These are phyloP conservation scores for Amphipoea lucens DNA, from an alignment of 2,888 invertebrate genomes.

Conservation along the genomic window DNA sequence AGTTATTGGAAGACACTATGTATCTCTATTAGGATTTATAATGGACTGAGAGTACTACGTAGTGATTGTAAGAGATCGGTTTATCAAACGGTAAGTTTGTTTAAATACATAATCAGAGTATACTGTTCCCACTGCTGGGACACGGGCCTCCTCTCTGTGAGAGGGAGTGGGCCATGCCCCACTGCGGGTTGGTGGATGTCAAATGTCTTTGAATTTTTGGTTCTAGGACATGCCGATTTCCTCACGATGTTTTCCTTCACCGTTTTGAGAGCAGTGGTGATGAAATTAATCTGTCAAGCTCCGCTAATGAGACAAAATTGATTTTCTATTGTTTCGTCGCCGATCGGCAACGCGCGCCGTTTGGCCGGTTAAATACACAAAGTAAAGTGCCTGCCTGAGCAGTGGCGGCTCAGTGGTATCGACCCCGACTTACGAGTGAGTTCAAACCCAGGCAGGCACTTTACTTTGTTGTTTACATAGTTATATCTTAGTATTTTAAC, in stretches of 20 bases:
- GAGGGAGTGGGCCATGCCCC: background rate
- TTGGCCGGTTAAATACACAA: no score
- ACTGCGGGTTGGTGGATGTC: background rate
- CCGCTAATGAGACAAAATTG: no score
- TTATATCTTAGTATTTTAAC: no score
- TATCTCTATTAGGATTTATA: background rate
- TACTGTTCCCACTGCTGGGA: background rate
- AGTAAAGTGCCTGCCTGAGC: no score
- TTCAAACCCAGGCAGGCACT: no score
- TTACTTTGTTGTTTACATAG: no score
- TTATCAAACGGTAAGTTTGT: background rate
- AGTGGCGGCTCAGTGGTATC: no score
- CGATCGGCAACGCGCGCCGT: no score
- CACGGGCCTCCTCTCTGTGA: background rate
- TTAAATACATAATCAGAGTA: background rate
- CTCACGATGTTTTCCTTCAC: no score
- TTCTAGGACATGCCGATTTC: background rate
- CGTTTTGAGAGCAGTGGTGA: background rate
- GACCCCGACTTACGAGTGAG: no score
- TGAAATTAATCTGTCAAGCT: no score
- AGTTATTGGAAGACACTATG: conserved; percentile 26
- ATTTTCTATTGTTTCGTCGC: no score
- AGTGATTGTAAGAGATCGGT: background rate
- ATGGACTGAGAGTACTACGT: background rate
- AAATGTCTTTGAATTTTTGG: background rate